Conservation (phyloP, 2,888 invertebrate genomes). For the Pantelozetes paolii region DNA sequence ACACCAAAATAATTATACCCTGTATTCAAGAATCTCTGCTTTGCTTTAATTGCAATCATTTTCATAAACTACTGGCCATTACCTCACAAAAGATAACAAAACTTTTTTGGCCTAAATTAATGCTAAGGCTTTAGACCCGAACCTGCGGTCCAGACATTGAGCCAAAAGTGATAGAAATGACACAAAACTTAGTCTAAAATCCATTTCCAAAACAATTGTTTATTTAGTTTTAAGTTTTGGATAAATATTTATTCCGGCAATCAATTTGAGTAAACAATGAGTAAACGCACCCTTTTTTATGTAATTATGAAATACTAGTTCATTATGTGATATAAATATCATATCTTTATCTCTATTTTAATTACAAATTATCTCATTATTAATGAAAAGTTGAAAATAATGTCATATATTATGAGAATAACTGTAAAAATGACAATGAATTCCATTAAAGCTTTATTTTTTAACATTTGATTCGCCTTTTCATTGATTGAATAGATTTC, state of each 20-base stretch:
- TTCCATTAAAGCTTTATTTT: conserved; percentile 23
- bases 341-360: conserved; percentile 3
- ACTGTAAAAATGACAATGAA: neutral
- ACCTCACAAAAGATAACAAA: too few relatives aligned
- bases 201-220: neutral
- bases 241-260: conserved; percentile 12
- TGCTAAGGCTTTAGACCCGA: too few relatives aligned
- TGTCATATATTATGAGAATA: conserved; percentile 31
- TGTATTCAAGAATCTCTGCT: too few relatives aligned
- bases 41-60: too few relatives aligned
- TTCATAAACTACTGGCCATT: too few relatives aligned
- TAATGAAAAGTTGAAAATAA: conserved; percentile 6
- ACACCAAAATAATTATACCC: neutral
- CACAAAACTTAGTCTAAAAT: neutral
- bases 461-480: conserved; percentile 13
- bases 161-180: too few relatives aligned
- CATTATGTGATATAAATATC: neutral
- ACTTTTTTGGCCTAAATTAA: too few relatives aligned
- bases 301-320: neutral
- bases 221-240: conserved; percentile 1
- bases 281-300: neutral
- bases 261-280: neutral
- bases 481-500: conserved; percentile 21
- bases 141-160: too few relatives aligned
- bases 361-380: conserved; percentile 19